Evolutionary conservation across 2,797 vertebrate genomes (phyloP), one percentile per base, ranked within the genome.

Genomic region (Decapterus maruadsi): DNA sequence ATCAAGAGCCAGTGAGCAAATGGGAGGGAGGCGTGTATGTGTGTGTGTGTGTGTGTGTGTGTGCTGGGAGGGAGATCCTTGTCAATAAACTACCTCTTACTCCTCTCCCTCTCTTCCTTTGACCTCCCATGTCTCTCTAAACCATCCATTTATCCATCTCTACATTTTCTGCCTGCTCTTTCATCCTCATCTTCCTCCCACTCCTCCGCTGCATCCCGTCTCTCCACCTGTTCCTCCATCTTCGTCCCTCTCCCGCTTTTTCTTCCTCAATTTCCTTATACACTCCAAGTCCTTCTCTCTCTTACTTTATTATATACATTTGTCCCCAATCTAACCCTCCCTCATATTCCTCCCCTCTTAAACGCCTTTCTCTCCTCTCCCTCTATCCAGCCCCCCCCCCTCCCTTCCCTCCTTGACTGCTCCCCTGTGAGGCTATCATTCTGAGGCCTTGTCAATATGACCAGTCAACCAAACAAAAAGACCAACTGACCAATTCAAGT

Each of bases 361-460:
- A 31, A 58, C n/a, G 40, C 40, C 20, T 7, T 42, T 22, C 40
- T 20, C 16, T 62, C 12, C 46, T 54, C n/a, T 42, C 0, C 31
- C n/a, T 50, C 16, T 22, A 7, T 64, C 40, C 55, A 48, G 20
- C 53, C 26, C 26, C 26, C 5, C 40, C 36, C 53, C 16, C 56
- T 14, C 38, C 17, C 61, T 45, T 57, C 46, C 5, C 92, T 73
- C 69, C 42, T 67, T 75, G 74, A 85, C 73, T 77, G 75, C 81
- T 87, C 89, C 93, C 93, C 81, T 76, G 84, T 93, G 97, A 97
- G 96, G 94, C 96, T 95, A 97, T 99, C 96, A 97, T 96, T 97
- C 95, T 93, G 92, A 82, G 90, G 94, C 91, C 95, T 96, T 90
- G 96, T 97, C 97, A 97, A 99, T 98, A 97, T 87, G 94, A 94